Conservation (phyloP, 2,888 invertebrate genomes). For the Mactromeris polynyma region DNA sequence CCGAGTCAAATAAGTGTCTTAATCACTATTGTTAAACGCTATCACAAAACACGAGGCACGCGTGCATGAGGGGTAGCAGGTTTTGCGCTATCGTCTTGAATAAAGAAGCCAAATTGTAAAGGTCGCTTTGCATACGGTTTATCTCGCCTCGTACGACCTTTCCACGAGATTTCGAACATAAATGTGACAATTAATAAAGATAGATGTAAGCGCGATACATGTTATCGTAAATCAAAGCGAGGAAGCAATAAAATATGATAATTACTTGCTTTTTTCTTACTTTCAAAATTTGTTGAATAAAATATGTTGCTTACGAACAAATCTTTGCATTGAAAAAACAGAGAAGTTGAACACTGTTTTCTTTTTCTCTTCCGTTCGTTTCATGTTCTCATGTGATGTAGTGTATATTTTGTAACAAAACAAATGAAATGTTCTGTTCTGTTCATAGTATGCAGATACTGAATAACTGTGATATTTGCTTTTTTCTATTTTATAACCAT, state of each 20-base stretch:
- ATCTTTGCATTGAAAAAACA: too few species aligned
- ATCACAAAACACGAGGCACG: conserved; percentile 69
- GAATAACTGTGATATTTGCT: too few species aligned
- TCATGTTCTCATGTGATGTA: too few species aligned
- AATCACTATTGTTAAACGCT: conserved; percentile 67
- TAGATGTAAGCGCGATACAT: conserved; percentile 19
- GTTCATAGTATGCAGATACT: too few species aligned
- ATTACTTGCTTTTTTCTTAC: background rate
- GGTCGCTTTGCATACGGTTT: conserved; percentile 39
- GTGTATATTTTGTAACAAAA: too few species aligned
- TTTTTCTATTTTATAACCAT: too few species aligned
- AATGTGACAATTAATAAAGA: conserved; percentile 64
- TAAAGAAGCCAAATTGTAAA: conserved; percentile 20
- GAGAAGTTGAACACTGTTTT: too few species aligned
- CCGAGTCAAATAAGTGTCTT: conserved; percentile 60
- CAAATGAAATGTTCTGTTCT: too few species aligned
- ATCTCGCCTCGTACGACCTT: conserved; percentile 50
- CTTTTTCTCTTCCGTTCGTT: too few species aligned
- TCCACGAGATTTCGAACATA: conserved; percentile 46
- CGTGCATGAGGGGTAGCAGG: conserved; percentile 67
- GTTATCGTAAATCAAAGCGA: background rate
- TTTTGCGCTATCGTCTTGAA: conserved; percentile 28
- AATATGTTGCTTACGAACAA: background rate
- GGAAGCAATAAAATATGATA: background rate
- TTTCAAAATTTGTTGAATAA: background rate